Evolutionary conservation across 2,113 vertebrate species (phyloP).

Genomic region (Tylochromis polylepis): DNA sequence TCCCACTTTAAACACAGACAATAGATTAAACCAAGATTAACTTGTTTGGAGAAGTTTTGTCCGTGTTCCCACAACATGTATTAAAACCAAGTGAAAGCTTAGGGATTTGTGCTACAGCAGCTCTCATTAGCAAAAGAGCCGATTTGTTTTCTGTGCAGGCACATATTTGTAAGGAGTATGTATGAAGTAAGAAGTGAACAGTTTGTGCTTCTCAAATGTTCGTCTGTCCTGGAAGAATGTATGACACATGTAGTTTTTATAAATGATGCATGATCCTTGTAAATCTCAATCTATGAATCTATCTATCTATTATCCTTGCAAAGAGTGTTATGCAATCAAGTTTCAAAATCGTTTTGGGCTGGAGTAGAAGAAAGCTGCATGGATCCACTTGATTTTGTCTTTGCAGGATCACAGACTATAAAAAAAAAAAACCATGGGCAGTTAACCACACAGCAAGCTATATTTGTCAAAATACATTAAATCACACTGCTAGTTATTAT

Average conservation of each 20-base stretch:
- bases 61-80: background rate
- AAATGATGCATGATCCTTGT: background rate
- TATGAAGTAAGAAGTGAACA: too few relatives aligned
- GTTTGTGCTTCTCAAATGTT: background rate
- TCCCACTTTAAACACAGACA: background rate
- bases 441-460: background rate
- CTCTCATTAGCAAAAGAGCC: background rate
- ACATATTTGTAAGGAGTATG: background rate
- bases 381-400: background rate
- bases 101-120: background rate
- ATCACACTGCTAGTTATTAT: background rate
- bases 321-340: background rate
- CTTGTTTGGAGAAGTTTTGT: background rate
- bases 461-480: background rate
- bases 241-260: background rate
- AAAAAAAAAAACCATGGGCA: background rate
- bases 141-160: background rate
- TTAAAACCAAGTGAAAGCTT: background rate
- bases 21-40: constrained; percentile 11
- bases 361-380: background rate
- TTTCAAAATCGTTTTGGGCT: background rate
- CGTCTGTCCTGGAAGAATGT: background rate
- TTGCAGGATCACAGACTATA: background rate
- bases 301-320: background rate
- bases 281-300: background rate